These are phyloP conservation scores for Linepithema humile DNA, from an alignment of 1,140 invertebrate species.

Conservation along the genomic window DNA sequence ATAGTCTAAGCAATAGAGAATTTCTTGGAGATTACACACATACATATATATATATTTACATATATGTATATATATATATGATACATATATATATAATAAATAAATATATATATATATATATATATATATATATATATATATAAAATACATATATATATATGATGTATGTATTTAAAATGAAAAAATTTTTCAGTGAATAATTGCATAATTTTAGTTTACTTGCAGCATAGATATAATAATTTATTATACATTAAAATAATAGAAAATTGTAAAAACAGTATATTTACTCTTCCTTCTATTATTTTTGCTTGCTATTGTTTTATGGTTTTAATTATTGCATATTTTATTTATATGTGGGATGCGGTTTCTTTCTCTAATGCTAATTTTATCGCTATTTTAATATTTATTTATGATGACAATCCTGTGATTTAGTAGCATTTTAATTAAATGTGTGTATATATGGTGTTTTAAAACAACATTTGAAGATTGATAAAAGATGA, in stretches of 20 bases:
- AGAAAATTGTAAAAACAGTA: background rate
- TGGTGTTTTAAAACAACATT: background rate
- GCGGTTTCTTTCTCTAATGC: background rate
- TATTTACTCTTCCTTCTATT: background rate
- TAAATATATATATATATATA: no score
- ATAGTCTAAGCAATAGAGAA: background rate
- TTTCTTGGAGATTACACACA: background rate
- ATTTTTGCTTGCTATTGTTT: background rate
- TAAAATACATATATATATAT: no score
- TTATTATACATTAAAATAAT: background rate
- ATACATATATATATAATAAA: no score
- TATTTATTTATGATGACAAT: background rate
- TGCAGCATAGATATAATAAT: background rate
- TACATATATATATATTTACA: no score
- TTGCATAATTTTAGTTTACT: conserved; percentile 14
- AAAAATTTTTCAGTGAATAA: background rate
- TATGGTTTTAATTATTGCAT: background rate
- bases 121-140: no score
- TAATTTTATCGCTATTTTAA: background rate
- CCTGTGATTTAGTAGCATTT: conserved; percentile 19
- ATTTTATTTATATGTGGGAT: background rate
- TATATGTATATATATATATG: no score
- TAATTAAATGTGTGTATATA: background rate
- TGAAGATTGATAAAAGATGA: background rate
- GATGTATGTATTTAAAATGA: background rate